phyloP scores from a whole-genome alignment of 2,797 vertebrate species.

The Dipus sagitta region DNA sequence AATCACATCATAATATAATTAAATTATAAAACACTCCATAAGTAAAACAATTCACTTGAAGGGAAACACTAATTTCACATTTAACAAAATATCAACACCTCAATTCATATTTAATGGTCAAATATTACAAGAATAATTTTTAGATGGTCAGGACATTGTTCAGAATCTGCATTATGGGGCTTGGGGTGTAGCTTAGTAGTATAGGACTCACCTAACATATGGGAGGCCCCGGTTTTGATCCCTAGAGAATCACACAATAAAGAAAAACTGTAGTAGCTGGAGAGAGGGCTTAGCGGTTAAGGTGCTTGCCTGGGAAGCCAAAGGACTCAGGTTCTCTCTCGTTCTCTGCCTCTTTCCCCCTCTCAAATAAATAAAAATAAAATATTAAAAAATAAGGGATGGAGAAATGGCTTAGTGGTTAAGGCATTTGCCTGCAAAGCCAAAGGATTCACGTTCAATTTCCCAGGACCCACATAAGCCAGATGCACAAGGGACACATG shows the following conservation, averaged over 20 bases:
- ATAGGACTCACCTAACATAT: neutral
- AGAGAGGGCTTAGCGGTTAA: too few relatives aligned
- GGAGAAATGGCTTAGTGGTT: too few relatives aligned
- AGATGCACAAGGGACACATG: too few relatives aligned
- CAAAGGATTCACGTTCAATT: too few relatives aligned
- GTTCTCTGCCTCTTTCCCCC: too few relatives aligned
- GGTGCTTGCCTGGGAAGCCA: too few relatives aligned
- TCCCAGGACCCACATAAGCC: too few relatives aligned
- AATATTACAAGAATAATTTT: constrained; percentile 49
- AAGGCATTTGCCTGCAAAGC: too few relatives aligned
- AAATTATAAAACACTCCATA: neutral
- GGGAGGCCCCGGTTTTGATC: neutral
- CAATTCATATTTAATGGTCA: constrained; percentile 31
- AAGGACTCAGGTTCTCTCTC: too few relatives aligned
- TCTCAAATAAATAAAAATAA: too few relatives aligned
- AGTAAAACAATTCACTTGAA: neutral
- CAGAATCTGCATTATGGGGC: constrained; percentile 4
- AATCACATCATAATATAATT: neutral
- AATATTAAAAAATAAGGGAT: too few relatives aligned
- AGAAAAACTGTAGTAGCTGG: neutral
- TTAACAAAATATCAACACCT: constrained; percentile 12
- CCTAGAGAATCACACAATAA: neutral
- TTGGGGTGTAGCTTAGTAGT: neutral
- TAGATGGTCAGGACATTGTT: constrained; percentile 5
- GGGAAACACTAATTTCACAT: constrained; percentile 1